Conservation (phyloP, 2,888 invertebrate species). For the Priocnemis perturbator region DNA sequence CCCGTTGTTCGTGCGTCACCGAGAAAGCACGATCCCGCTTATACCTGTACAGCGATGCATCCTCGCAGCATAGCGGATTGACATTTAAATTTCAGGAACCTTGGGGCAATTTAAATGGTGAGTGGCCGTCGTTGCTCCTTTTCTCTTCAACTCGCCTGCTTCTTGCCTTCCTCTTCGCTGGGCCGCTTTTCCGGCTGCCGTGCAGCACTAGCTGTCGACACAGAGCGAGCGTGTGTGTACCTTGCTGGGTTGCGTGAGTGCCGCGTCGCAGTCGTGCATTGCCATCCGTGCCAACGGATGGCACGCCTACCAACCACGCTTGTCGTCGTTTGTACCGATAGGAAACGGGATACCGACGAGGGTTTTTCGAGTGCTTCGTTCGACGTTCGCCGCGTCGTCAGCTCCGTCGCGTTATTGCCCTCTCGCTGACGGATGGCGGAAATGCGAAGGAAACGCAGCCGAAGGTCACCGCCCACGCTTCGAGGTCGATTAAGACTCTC, state of each 20-base stretch:
- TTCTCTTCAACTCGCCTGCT: background rate
- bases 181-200: background rate
- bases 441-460: too few species aligned
- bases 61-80: slow-evolving; percentile 52
- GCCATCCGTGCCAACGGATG: slow-evolving; percentile 3
- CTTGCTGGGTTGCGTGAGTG: too few species aligned
- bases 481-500: too few species aligned
- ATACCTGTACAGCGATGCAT: slow-evolving; percentile 22
- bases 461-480: too few species aligned
- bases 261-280: too few species aligned
- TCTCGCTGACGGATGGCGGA: too few species aligned
- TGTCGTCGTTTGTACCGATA: too few species aligned
- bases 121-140: slow-evolving; percentile 44
- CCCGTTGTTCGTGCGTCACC: background rate
- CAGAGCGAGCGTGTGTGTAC: too few species aligned
- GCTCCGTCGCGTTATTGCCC: too few species aligned
- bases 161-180: background rate
- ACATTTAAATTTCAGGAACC: slow-evolving; percentile 67
- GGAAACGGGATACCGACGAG: too few species aligned
- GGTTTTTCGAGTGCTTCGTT: background rate
- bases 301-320: background rate
- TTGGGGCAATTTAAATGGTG: slow-evolving; percentile 70
- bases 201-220: too few species aligned
- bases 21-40: background rate
- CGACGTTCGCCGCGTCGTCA: too few species aligned